Percentiles rank a stretch among this genome's conserved stretches.
phyloP scores from a whole-genome alignment of 2,797 vertebrate species.

The Pangasius krempfi region DNA sequence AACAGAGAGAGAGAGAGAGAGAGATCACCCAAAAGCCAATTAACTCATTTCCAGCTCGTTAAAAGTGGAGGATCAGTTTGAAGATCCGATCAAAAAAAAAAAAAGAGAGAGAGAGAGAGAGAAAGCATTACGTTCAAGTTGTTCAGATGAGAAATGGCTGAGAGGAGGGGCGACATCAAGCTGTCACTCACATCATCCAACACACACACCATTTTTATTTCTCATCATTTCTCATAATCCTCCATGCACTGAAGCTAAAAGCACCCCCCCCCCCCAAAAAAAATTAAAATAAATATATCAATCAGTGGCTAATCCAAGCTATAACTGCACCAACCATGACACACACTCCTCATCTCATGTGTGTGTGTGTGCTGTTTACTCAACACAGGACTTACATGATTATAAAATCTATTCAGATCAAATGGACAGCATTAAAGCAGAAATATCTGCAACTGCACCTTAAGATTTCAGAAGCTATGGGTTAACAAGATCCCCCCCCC shows the following conservation, averaged over 20 bases:
- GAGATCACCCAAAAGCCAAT: conserved; percentile 73
- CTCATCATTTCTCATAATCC: not conserved
- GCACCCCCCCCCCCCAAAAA: too few relatives aligned
- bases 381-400: not conserved
- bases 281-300: not conserved
- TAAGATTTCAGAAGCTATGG: not conserved
- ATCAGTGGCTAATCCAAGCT: not conserved
- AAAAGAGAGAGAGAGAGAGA: too few relatives aligned
- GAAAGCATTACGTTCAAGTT: too few relatives aligned
- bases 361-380: not conserved
- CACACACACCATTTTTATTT: not conserved
- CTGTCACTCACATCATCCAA: conserved; percentile 13
- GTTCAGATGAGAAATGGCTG: not conserved
- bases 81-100: not conserved
- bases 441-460: not conserved
- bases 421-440: too few relatives aligned
- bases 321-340: not conserved
- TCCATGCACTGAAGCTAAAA: not conserved
- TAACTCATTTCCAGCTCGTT: conserved; percentile 63
- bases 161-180: conserved; percentile 14
- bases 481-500: not conserved
- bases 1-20: conserved; percentile 50
- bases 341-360: not conserved
- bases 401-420: not conserved
- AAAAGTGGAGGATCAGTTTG: not conserved